These are phyloP conservation scores for Catamblyrhynchus diadema DNA, from an alignment of 2,797 vertebrate genomes.

Conservation along the genomic window DNA sequence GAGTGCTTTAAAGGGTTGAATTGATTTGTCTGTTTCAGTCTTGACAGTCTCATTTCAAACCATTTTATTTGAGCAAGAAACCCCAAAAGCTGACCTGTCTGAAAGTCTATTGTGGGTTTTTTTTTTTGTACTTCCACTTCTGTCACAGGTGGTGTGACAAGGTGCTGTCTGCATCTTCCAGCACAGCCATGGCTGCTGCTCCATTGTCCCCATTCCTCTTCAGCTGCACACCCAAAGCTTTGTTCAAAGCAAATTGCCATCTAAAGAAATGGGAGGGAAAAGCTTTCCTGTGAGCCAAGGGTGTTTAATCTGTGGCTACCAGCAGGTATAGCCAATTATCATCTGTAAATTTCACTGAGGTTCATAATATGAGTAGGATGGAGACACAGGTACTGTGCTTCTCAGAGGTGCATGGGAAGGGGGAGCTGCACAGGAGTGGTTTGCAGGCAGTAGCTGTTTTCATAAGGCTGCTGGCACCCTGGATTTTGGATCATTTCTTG, in stretches of 20 bases:
- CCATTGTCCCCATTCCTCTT: neutral
- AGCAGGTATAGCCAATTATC: rapidly evolving
- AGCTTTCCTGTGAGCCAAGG: neutral
- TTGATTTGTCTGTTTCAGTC: conserved; percentile 45
- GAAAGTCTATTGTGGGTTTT: neutral
- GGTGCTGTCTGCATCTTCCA: neutral
- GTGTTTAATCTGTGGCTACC: neutral
- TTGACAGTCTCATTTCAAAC: neutral
- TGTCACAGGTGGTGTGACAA: neutral
- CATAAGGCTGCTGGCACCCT: neutral
- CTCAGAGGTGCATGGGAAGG: neutral
- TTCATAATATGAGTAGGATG: neutral
- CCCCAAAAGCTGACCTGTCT: neutral
- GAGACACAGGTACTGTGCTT: neutral
- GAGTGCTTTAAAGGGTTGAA: conserved; percentile 44
- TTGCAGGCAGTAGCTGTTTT: neutral
- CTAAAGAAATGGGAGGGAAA: neutral
- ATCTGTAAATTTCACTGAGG: neutral
- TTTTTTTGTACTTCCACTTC: neutral
- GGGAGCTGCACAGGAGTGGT: neutral
- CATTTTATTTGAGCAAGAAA: neutral
- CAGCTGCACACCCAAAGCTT: neutral
- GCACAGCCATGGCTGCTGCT: neutral
- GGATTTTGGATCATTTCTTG: neutral
- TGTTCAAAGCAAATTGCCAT: neutral